Percentiles rank a stretch among this genome's conserved stretches.
Evolutionary conservation across 53 echinoderm and acorn worm species (phyloP).

Genomic region (Hippasteria phrygiana): DNA sequence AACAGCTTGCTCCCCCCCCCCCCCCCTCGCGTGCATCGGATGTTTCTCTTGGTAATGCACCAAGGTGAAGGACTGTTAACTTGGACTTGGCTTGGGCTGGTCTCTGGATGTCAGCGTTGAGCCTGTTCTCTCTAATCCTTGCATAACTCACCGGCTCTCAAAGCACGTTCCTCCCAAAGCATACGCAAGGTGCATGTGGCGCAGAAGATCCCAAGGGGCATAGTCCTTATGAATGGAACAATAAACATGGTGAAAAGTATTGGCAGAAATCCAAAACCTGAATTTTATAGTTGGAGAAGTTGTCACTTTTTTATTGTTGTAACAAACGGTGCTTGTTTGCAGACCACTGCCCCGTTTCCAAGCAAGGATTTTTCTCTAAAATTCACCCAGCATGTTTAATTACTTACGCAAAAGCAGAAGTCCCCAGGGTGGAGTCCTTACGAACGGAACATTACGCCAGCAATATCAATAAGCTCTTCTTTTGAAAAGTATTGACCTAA

Average conservation of each 20-base stretch:
- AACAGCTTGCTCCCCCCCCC: background rate
- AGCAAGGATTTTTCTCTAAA: too few species aligned
- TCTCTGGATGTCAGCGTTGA: background rate
- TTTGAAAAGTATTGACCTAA: background rate
- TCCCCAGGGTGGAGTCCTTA: background rate
- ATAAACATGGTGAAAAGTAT: too few species aligned
- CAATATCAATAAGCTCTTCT: background rate
- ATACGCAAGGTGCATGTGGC: background rate
- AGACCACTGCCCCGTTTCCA: too few species aligned
- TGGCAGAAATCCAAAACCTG: too few species aligned
- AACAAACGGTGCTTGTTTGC: too few species aligned
- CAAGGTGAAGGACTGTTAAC: background rate
- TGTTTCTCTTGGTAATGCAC: background rate
- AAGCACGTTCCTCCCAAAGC: conserved; percentile 19
- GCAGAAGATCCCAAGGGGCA: background rate
- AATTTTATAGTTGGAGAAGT: too few species aligned
- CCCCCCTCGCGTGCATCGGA: conserved; percentile 25
- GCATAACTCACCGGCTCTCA: background rate
- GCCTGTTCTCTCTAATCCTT: background rate
- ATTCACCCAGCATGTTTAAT: too few species aligned
- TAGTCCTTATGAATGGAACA: background rate
- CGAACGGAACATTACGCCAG: background rate
- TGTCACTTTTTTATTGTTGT: too few species aligned
- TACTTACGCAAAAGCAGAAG: too few species aligned
- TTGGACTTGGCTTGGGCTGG: conserved; percentile 14